Conservation (phyloP, 1,140 invertebrate genomes). For the Triops longicaudatus region DNA sequence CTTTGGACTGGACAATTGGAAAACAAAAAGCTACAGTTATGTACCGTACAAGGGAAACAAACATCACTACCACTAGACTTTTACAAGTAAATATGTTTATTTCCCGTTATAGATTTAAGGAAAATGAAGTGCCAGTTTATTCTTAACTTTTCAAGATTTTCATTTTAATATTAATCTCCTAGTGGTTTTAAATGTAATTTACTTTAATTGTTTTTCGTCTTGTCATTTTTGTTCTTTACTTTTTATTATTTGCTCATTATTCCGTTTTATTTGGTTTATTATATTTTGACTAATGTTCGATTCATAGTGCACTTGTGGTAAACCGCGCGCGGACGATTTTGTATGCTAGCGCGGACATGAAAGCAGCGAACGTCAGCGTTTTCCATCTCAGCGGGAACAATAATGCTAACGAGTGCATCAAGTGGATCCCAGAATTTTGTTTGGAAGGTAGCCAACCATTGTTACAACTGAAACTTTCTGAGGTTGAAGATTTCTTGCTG, state of each 20-base stretch:
- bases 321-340: slow-evolving; percentile 16
- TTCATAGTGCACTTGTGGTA: slow-evolving; percentile 37
- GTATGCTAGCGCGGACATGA: slow-evolving; percentile 11
- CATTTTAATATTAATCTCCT: too few species aligned
- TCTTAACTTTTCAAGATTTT: too few species aligned
- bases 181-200: too few species aligned
- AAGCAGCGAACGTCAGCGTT: background rate
- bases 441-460: slow-evolving; percentile 41
- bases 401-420: background rate
- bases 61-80: slow-evolving; percentile 58
- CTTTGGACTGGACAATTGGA: slow-evolving; percentile 74
- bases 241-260: background rate
- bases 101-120: too few species aligned
- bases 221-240: background rate
- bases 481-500: slow-evolving; percentile 66
- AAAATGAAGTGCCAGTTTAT: too few species aligned
- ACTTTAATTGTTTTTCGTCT: too few species aligned
- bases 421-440: background rate
- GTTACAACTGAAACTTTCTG: slow-evolving; percentile 71
- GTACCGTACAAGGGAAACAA: slow-evolving; percentile 48
- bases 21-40: slow-evolving; percentile 56
- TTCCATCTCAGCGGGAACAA: slow-evolving; percentile 16
- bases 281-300: background rate
- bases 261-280: background rate
- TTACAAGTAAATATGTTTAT: slow-evolving; percentile 41